A percentile compares a stretch with the other conserved stretches of the same genome.
Conservation (phyloP, 2,888 invertebrate genomes). For the Drosophila longiperda region DNA sequence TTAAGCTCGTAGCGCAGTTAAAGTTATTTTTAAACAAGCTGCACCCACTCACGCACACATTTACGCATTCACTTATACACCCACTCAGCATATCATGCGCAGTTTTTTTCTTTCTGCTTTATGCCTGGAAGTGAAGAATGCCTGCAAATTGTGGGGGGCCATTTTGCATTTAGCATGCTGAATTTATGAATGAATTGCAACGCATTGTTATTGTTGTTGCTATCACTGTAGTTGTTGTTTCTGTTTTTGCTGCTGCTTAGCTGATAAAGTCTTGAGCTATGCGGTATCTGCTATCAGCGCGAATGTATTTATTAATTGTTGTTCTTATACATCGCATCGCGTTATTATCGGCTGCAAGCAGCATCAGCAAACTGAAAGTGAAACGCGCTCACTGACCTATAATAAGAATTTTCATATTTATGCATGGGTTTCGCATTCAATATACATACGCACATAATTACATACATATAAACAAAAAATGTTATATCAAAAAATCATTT, state of each 20-base stretch:
- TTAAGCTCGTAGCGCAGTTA: slow-evolving; percentile 18
- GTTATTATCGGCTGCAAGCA: slow-evolving; percentile 51
- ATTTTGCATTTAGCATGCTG: slow-evolving; percentile 37
- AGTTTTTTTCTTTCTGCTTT: slow-evolving; percentile 23
- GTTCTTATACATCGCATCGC: slow-evolving; percentile 30
- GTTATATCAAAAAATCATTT: not conserved
- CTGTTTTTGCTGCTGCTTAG: slow-evolving; percentile 38
- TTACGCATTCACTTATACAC: not conserved
- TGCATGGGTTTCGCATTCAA: slow-evolving; percentile 20
- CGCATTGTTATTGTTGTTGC: slow-evolving; percentile 33
- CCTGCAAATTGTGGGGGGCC: slow-evolving; percentile 27
- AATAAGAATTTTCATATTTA: slow-evolving; percentile 68
- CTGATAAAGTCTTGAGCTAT: slow-evolving; percentile 69
- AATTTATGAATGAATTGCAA: slow-evolving; percentile 68
- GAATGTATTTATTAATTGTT: slow-evolving; percentile 30
- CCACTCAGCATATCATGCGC: slow-evolving; percentile 13
- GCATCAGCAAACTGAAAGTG: slow-evolving; percentile 61
- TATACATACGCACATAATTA: not conserved
- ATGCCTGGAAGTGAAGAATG: slow-evolving; percentile 20
- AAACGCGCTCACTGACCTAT: slow-evolving; percentile 77
- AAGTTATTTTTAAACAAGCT: slow-evolving; percentile 58
- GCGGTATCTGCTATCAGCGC: slow-evolving; percentile 36
- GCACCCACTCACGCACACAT: slow-evolving; percentile 8
- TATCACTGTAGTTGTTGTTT: slow-evolving; percentile 7
- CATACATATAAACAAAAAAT: not conserved